Percentiles rank a stretch among this genome's conserved stretches.
Evolutionary conservation across 2,888 invertebrate species (phyloP).

Genomic region (Volucella inanis): DNA sequence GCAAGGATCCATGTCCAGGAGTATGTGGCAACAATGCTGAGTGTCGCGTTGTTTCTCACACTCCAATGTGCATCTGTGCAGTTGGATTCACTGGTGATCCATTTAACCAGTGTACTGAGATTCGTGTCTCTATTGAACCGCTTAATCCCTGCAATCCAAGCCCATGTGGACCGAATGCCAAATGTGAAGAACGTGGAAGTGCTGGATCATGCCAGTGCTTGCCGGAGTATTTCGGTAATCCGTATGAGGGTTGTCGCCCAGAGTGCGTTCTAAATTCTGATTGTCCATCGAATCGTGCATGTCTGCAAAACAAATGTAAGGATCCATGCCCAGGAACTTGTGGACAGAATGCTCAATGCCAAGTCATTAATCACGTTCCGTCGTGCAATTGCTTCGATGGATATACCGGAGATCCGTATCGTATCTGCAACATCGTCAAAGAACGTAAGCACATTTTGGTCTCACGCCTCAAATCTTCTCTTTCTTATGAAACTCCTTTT

Average conservation of each 20-base stretch:
- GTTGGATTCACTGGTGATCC: conserved; percentile 86
- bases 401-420: conserved; percentile 88
- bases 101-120: conserved; percentile 82
- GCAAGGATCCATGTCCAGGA: conserved; percentile 86
- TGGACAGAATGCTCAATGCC: conserved; percentile 87
- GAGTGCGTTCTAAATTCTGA: conserved; percentile 87
- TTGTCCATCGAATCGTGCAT: conserved; percentile 87
- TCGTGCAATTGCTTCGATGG: conserved; percentile 86
- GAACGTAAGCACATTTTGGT: conserved; percentile 84
- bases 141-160: conserved; percentile 84
- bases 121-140: conserved; percentile 83
- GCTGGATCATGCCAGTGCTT: conserved; percentile 89
- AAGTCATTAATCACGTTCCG: conserved; percentile 87
- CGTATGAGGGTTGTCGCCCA: conserved; percentile 89
- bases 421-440: conserved; percentile 84
- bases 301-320: conserved; percentile 86
- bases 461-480: conserved; percentile 46
- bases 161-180: conserved; percentile 87
- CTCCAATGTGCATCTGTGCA: conserved; percentile 85
- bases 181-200: conserved; percentile 88
- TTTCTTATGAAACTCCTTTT: conserved; percentile 45
- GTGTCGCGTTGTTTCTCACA: conserved; percentile 85
- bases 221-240: conserved; percentile 89
- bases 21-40: conserved; percentile 86
- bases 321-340: conserved; percentile 88